Percentiles rank a stretch among this genome's conserved stretches.
These are phyloP conservation scores for Avahi laniger DNA, from an alignment of 2,797 vertebrate genomes.

Conservation along the genomic window DNA sequence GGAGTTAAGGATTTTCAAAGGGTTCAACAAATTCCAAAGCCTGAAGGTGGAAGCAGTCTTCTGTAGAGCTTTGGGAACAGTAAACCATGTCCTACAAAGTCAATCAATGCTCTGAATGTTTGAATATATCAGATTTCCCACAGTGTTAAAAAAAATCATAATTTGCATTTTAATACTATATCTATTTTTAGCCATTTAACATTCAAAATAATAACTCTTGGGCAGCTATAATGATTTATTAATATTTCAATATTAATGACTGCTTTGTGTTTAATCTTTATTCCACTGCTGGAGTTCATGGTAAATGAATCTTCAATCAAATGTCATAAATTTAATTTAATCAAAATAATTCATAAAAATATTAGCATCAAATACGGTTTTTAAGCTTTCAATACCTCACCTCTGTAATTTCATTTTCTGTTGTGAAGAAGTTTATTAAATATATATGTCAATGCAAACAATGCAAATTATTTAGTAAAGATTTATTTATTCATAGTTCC, in stretches of 20 bases:
- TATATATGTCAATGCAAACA: background rate
- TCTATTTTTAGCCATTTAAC: constrained; percentile 36
- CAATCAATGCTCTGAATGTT: background rate
- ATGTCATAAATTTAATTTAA: background rate
- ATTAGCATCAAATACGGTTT: background rate
- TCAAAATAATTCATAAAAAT: constrained; percentile 34
- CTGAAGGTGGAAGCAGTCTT: background rate
- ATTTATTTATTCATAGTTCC: background rate
- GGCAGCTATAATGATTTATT: background rate
- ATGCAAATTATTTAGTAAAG: background rate
- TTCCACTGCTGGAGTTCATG: background rate
- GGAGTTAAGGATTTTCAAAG: background rate
- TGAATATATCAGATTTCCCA: background rate
- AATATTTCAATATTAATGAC: constrained; percentile 18
- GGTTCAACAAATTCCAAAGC: background rate
- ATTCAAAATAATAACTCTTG: constrained; percentile 8
- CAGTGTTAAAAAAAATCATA: background rate
- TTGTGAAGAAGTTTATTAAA: background rate
- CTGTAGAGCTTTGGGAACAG: background rate
- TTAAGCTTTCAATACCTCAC: background rate
- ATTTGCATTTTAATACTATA: background rate
- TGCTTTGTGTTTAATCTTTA: constrained; percentile 3
- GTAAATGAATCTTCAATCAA: constrained; percentile 1
- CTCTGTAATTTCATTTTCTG: background rate
- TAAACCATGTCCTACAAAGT: background rate